Evolutionary conservation across 2,113 vertebrate genomes (phyloP).

Genomic region (Aegypius monachus): DNA sequence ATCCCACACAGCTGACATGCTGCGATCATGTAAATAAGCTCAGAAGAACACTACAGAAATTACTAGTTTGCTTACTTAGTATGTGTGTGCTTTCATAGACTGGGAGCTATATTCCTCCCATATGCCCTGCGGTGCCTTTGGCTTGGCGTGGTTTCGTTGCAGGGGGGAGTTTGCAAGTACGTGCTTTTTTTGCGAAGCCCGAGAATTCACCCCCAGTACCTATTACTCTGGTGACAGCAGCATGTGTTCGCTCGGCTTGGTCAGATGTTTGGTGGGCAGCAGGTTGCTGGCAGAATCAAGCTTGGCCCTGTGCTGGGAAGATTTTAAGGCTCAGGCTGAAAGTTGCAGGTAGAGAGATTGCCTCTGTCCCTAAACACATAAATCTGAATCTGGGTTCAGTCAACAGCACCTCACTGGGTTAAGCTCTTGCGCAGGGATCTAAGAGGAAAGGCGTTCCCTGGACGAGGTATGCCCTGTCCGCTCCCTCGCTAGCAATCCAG

Average conservation of each 20-base stretch:
- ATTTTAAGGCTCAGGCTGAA: not conserved
- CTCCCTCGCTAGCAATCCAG: not conserved
- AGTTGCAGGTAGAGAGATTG: not conserved
- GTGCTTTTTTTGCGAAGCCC: not conserved
- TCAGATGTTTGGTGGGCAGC: not conserved
- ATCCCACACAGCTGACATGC: not conserved
- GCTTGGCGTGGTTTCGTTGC: accelerated
- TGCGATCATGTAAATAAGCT: accelerated
- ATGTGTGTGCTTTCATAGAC: not conserved
- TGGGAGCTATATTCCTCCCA: not conserved
- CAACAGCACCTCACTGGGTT: not conserved
- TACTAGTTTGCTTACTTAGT: not conserved
- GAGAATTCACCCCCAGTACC: not conserved
- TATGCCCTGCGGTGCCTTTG: not conserved
- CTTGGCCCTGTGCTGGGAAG: not conserved
- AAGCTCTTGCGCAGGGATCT: not conserved
- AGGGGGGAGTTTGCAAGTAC: not conserved
- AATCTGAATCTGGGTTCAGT: not conserved
- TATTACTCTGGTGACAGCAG: not conserved
- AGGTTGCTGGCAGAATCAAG: not conserved
- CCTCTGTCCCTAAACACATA: not conserved
- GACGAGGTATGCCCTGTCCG: not conserved
- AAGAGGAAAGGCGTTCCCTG: not conserved
- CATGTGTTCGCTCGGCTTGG: not conserved
- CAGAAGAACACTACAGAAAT: not conserved